Evolutionary conservation across 2,113 vertebrate species (phyloP), one percentile per base, ranked within the genome.

Genomic region (Syngnathoides biaculeatus): DNA sequence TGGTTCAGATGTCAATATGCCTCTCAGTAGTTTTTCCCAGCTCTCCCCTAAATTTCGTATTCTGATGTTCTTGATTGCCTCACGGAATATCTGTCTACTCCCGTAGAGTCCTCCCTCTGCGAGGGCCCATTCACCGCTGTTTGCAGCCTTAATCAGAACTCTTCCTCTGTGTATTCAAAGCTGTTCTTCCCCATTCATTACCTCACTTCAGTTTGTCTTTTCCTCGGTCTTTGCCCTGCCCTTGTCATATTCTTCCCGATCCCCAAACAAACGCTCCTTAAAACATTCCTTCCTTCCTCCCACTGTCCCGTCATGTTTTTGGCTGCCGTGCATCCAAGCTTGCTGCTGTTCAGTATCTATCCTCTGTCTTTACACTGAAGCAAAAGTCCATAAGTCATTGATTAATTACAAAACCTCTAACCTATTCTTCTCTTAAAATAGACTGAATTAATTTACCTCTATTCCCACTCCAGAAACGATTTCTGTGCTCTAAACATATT

Each of bases 401-500:
- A 71, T 73, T 83, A 81, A 88, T 84, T 83, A 81, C 63, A 83
- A 74, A 74, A 76, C 82, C 71, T 67, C 64, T 62, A 40, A 30
- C 45, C 45, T 2, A 17, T 52, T 52, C 2, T 50, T 50, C 62
- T 64, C 52, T 73, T 73, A 80, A 79, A 75, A 85, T 73, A 58
- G 69, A 65, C 72, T 82, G 52, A 57, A 27, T 74, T 55, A 71
- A 50, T 43, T 56, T 27, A 13, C 22, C 53, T 77, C 77, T 75
- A 48, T 64, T 74, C 45, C 64, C 67, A 7, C 15, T 17, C 56
- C 26, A 58, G 8, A 7, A 35, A 11, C n/a, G 9, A 4, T 22
- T 22, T 69, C 7, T 64, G 53, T 53, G 52, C n/a, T 11, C 19
- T 17, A 30, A 35, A 35, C 1, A 35, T 35, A 35, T 35, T 4